These are phyloP conservation scores for Acleris emargana DNA, from an alignment of 2,888 invertebrate species.

Conservation along the genomic window DNA sequence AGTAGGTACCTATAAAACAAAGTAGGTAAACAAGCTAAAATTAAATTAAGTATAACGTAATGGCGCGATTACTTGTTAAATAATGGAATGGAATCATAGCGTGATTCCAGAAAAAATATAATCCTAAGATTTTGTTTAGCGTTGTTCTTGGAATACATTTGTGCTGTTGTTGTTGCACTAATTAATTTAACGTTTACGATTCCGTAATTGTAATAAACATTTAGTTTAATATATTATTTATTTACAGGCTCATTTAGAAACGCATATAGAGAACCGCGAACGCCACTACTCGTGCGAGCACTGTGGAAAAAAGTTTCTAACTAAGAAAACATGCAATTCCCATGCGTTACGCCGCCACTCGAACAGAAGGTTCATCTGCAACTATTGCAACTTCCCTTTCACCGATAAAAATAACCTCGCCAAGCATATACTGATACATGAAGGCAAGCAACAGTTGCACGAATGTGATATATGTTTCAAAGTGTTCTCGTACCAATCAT, in stretches of 20 bases:
- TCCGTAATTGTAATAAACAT: neutral
- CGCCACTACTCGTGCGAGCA: slow-evolving; percentile 66
- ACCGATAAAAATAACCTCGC: slow-evolving; percentile 70
- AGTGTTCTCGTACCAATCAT: slow-evolving; percentile 59
- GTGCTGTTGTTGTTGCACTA: too few species aligned
- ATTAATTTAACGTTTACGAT: too few species aligned
- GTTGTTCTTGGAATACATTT: too few species aligned
- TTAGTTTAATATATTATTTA: neutral
- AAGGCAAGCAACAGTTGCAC: slow-evolving; percentile 61
- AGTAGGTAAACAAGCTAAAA: too few species aligned
- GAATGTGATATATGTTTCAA: slow-evolving; percentile 74
- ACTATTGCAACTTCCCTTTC: slow-evolving; percentile 68
- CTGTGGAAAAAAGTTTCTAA: slow-evolving; percentile 75
- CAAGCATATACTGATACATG: slow-evolving; percentile 70
- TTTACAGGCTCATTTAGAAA: slow-evolving; percentile 66
- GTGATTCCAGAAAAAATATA: too few species aligned
- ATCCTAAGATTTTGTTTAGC: too few species aligned
- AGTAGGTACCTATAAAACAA: too few species aligned
- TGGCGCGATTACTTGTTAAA: too few species aligned
- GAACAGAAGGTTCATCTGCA: slow-evolving; percentile 67
- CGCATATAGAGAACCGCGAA: slow-evolving; percentile 69
- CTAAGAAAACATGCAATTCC: slow-evolving; percentile 58
- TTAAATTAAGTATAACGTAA: too few species aligned
- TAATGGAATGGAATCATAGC: too few species aligned
- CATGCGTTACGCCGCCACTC: slow-evolving; percentile 65